These are phyloP conservation scores for Arizona elegans DNA, from an alignment of 2,113 vertebrate species.

Conservation along the genomic window DNA sequence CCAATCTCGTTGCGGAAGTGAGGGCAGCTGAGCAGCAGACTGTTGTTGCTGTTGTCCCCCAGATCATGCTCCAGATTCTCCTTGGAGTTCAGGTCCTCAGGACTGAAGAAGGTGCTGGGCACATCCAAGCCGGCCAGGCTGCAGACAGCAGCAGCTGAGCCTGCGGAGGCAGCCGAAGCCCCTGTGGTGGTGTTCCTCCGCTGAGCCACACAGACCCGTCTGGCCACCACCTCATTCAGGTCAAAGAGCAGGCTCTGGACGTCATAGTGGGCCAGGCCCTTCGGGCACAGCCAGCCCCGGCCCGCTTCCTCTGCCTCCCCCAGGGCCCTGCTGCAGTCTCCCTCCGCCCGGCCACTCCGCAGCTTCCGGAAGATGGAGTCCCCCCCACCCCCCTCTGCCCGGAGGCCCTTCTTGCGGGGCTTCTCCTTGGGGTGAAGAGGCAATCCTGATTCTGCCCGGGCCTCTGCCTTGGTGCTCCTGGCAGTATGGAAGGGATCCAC, in stretches of 20 bases:
- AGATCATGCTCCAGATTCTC: conserved; percentile 74
- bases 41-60: conserved; percentile 74
- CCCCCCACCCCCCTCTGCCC: conserved; percentile 47
- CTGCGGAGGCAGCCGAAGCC: conserved; percentile 81
- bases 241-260: conserved; percentile 90
- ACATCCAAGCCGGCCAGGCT: conserved; percentile 67
- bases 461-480: conserved; percentile 21
- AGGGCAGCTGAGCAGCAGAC: conserved; percentile 86
- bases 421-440: conserved; percentile 66
- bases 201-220: conserved; percentile 66
- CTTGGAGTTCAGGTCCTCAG: conserved; percentile 79
- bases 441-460: conserved; percentile 46
- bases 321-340: conserved; percentile 48
- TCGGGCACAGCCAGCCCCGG: conserved; percentile 80
- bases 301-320: conserved; percentile 58
- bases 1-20: conserved; percentile 92
- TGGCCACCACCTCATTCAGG: conserved; percentile 76
- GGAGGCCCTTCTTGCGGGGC: conserved; percentile 75
- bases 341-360: conserved; percentile 70
- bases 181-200: conserved; percentile 86
- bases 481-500: conserved; percentile 37
- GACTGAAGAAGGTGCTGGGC: conserved; percentile 70
- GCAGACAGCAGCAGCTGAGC: conserved; percentile 64
- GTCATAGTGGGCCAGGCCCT: conserved; percentile 88
- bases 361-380: conserved; percentile 87